Base-by-base conservation (phyloP, 2,888 invertebrate genomes). In the Patella pellucida region DNA sequence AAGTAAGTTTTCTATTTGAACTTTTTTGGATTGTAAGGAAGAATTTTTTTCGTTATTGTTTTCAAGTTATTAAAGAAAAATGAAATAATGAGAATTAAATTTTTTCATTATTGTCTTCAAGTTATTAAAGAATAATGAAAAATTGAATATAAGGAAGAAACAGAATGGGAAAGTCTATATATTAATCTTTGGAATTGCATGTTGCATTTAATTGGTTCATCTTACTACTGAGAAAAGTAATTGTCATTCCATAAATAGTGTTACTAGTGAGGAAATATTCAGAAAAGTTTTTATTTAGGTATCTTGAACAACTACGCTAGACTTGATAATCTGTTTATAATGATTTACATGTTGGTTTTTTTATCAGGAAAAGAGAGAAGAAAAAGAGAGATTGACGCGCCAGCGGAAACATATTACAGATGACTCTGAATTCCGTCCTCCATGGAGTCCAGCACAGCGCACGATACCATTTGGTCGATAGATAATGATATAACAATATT, bases 391-490 rank as follows among this genome's bases (percentile, higher is more conserved):
- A 19, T 52, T 73, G 68, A 69, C 67, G 68, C 15, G 68, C 74
- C 23, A 31, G 1, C 56, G 78, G 56, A 41, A 52, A 11, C 69
- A 16, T 27, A 51, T 75, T 56, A 50, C 73, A 3, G 68, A 71
- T n/a, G 76, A 75, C 52, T 50, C 51, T 15, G 79, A 82, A 27
- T 72, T 27, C 31, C 73, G 73, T 5, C 83, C 83, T 14, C 77
- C 83, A 2, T 83, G 81, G 81, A 80, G 76, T 41, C 83, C 83
- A 27, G 80, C 83, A 11, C 81, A 81, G 68, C 73, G 71, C 12
- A 83, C 81, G 1, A 78, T 83, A 67, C 83, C 83, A 3, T 83
- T 83, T 72, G 81, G 83, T 31, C 73, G 79, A 69, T 82, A 62
- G 41, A 41, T 41, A 41, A 41, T 41, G 41, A 41, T 41, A 1